Evolutionary conservation across 2,113 vertebrate genomes (phyloP).

Genomic region (Sula dactylatra): DNA sequence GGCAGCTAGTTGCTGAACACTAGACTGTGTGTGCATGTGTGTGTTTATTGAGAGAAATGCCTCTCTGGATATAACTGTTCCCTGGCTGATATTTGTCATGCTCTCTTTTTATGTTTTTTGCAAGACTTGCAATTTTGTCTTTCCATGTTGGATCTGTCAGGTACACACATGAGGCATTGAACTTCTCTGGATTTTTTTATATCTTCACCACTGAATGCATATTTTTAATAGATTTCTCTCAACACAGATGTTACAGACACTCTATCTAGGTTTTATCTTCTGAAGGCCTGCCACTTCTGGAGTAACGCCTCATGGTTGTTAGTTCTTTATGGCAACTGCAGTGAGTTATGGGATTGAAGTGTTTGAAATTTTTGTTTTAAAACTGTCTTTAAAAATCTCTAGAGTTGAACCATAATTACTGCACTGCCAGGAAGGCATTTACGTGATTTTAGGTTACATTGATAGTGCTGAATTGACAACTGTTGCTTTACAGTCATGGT

Average conservation of each 20-base stretch:
- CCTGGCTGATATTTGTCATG: not conserved
- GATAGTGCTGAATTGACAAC: not conserved
- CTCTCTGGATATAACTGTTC: not conserved
- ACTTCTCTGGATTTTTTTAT: not conserved
- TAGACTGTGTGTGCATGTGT: not conserved
- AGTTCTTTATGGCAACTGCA: not conserved
- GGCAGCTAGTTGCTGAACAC: not conserved
- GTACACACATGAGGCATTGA: not conserved
- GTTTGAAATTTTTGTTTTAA: not conserved
- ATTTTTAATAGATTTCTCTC: not conserved
- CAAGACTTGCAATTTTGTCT: not conserved
- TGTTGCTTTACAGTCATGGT: not conserved
- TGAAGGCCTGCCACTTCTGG: not conserved
- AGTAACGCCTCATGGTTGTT: not conserved
- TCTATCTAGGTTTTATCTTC: not conserved
- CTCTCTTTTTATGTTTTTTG: not conserved
- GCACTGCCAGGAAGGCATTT: not conserved
- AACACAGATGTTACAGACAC: not conserved
- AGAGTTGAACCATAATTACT: not conserved
- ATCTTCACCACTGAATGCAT: not conserved
- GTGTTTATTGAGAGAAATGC: not conserved
- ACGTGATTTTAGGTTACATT: not conserved
- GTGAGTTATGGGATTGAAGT: not conserved
- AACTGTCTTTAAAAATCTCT: no score
- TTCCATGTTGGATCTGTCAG: not conserved